Evolutionary conservation across 2,888 invertebrate species (phyloP), one percentile per base, ranked within the genome.

Genomic region (Argyra leucocephala): DNA sequence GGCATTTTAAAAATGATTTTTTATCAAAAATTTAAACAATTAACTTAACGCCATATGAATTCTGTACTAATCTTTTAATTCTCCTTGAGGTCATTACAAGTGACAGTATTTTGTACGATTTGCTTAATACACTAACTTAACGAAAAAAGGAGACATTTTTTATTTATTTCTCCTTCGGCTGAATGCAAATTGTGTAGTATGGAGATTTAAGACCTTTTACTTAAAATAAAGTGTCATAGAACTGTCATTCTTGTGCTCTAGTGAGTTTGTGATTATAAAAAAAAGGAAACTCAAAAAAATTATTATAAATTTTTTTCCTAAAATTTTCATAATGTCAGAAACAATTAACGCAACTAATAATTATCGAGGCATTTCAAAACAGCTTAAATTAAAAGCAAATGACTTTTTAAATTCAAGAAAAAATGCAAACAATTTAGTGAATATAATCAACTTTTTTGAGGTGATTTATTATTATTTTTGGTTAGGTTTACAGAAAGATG

Each of bases 381-480:
- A 86, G 73, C 79, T 90, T 69, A 84, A 87, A 68, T 81, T 80
- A 71, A 88, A 87, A 76, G 88, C 88, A 61, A 86, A 86, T 72
- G 88, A 88, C 73, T 88, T 90, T 78, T 80, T 90, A 63, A 82
- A 84, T 71, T 85, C 85, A 36, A 82, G 83, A 70, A 84, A 85
- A 78, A 79, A 88, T 80, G 83, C 85, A 15, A 85, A 87, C 73
- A 85, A 84, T 75, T 82, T 90, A 70, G 81, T 85, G 63, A 86
- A 88, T 73, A 86, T 90, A 69, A 80, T 89, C 68, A 82, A 83
- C 71, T 83, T 86, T 81, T 88, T 89, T 75, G 84, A 88, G 80
- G 88, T 87, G 75, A 74, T 23, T n/a, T 58, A 60, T 63, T 63
- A 66, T 59, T 59, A 37, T 61, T 62, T 62, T 22, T 22, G 64